Percentiles rank a stretch among this genome's conserved stretches.
These are phyloP conservation scores for Trachymyrmex septentrionalis DNA, from an alignment of 1,140 invertebrate genomes.

Conservation along the genomic window DNA sequence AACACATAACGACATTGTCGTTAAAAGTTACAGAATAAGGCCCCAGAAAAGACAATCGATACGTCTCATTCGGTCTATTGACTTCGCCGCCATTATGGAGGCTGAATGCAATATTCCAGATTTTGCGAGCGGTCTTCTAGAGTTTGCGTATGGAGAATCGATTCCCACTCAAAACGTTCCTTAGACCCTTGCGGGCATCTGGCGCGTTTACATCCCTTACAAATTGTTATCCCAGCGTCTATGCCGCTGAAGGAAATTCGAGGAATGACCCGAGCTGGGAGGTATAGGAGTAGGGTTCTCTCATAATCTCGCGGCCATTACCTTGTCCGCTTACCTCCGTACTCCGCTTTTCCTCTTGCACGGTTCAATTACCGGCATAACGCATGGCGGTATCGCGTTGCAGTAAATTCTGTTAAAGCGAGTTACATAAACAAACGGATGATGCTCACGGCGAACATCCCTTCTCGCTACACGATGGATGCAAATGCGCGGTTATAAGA, in stretches of 20 bases:
- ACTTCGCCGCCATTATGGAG: conserved; percentile 16
- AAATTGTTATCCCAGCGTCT: conserved; percentile 73
- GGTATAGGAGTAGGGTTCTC: background rate
- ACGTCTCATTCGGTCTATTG: conserved; percentile 34
- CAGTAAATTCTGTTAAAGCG: conserved; percentile 45
- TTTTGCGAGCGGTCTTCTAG: conserved; percentile 18
- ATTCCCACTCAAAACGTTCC: conserved; percentile 57
- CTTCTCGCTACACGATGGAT: background rate
- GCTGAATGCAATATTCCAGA: conserved; percentile 40
- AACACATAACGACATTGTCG: too few species aligned
- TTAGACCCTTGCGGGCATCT: conserved; percentile 31
- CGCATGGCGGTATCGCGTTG: conserved; percentile 34
- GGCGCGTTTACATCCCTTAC: conserved; percentile 61
- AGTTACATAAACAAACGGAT: conserved; percentile 46
- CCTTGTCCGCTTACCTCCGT: conserved; percentile 18
- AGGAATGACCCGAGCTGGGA: conserved; percentile 31
- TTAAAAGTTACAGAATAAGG: too few species aligned
- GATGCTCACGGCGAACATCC: background rate
- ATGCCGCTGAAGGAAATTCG: conserved; percentile 63
- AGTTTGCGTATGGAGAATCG: conserved; percentile 46
- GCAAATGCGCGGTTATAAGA: conserved; percentile 38
- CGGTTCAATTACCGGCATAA: conserved; percentile 38
- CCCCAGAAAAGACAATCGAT: background rate
- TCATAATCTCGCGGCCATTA: conserved; percentile 50
- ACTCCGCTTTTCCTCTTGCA: conserved; percentile 31